Evolutionary conservation across 2,888 invertebrate genomes (phyloP), one percentile per base, ranked within the genome.

Genomic region (Griposia aprilina): DNA sequence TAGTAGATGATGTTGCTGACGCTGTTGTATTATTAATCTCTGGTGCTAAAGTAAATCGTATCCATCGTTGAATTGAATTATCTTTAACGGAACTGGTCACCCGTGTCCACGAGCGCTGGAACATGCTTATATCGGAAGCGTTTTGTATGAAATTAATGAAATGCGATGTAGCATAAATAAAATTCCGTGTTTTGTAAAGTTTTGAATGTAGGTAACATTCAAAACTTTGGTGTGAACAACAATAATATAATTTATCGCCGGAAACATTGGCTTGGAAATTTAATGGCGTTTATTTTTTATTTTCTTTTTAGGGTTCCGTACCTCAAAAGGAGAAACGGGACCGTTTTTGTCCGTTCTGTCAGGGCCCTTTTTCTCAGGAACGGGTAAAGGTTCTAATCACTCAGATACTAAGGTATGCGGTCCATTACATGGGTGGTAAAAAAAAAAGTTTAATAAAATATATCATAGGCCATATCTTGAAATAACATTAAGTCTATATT

Each of bases 51-150:
- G 52, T 66, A 45, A 48, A 20, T 76, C 20, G 68, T 26, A 68
- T 68, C 23, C 80, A 65, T 48, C 66, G 36, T 65, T 65, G 63
- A 74, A 80, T 66, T 50, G 8, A 72, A 73, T 79, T 69, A 79
- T 74, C 55, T 59, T 62, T 69, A 80, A 80, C 65, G 80, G 80
- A 66, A 23, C 23, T 45, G 23, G 17, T 80, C 74, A 80, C 41
- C 59, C 74, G 68, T 66, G 69, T 48, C 52, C 26, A n/a, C 8
- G 48, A 69, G 69, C 45, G 23, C 45, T 60, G 48, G 17, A 45
- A 50, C 72, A 1, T 66, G 66, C 23, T 60, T 50, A 17, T 36
- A 36, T 26, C 13, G n/a, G 52, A 17, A 59, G 62, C 41, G 17
- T 26, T 74, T 48, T 66, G 8, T 36, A 30, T 62, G 15, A 11